phyloP scores from a whole-genome alignment of 2,888 invertebrate species.

The Cephonodes hylas region DNA sequence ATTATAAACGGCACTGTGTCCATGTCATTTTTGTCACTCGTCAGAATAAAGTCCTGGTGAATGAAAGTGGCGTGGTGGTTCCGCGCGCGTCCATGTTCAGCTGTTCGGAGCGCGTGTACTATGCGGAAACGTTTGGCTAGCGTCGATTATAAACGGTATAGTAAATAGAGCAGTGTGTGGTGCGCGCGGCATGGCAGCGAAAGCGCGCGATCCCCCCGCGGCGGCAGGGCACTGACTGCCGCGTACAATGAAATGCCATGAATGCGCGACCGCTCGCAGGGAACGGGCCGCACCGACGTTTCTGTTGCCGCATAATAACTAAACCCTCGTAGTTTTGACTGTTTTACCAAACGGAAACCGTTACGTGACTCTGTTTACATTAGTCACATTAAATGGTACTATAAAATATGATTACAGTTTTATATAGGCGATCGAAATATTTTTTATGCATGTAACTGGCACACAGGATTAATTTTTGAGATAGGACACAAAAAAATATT shows the following conservation, averaged over 20 bases:
- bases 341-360: conserved; percentile 71
- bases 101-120: conserved; percentile 51
- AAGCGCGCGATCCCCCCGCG: conserved; percentile 69
- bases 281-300: conserved; percentile 56
- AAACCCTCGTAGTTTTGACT: conserved; percentile 70
- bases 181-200: conserved; percentile 38
- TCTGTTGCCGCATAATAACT: conserved; percentile 73
- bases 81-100: conserved; percentile 64
- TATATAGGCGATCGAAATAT: not conserved
- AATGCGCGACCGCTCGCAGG: conserved; percentile 56
- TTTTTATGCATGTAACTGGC: not conserved
- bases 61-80: conserved; percentile 50
- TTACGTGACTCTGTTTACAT: conserved; percentile 66
- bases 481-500: not conserved
- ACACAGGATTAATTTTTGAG: not conserved
- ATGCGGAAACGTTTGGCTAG: conserved; percentile 55
- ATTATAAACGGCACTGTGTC: conserved; percentile 76
- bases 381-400: conserved; percentile 30
- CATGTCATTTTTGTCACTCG: conserved; percentile 76
- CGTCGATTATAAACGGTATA: conserved; percentile 53
- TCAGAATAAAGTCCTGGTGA: conserved; percentile 57
- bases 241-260: conserved; percentile 69
- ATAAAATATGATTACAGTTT: conserved; percentile 7
- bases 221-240: conserved; percentile 73
- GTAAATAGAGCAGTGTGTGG: conserved; percentile 54